phyloP scores from a whole-genome alignment of 2,888 invertebrate genomes.

The Lithosia quadra region DNA sequence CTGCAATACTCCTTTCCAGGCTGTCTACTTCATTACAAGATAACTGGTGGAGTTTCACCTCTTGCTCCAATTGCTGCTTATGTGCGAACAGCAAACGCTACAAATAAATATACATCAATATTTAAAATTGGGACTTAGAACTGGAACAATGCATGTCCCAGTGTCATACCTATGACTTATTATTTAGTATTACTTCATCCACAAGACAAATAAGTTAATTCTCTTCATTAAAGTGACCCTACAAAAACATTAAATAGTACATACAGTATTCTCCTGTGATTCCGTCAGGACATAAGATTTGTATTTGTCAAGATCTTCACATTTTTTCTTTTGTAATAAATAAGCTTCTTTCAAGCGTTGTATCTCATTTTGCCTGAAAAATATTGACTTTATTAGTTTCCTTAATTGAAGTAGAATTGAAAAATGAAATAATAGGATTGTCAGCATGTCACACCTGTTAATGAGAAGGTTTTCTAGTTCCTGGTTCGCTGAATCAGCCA shows the following conservation, averaged over 20 bases:
- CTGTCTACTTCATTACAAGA: constrained; percentile 78
- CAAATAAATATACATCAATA: constrained; percentile 40
- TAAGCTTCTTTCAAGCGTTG: constrained; percentile 76
- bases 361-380: constrained; percentile 79
- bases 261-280: constrained; percentile 83
- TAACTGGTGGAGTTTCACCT: constrained; percentile 87
- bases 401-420: background rate
- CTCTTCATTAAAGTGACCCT: background rate
- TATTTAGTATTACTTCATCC: background rate
- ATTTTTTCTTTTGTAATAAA: constrained; percentile 73
- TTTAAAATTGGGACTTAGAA: background rate
- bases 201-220: background rate
- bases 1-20: constrained; percentile 77
- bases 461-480: constrained; percentile 72
- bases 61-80: constrained; percentile 89
- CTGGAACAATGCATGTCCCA: background rate
- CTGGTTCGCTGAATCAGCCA: constrained; percentile 92
- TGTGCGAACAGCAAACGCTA: constrained; percentile 90
- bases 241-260: constrained; percentile 20
- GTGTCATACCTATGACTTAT: background rate
- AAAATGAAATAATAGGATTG: background rate
- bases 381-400: background rate
- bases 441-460: constrained; percentile 62
- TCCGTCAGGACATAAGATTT: constrained; percentile 77
- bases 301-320: constrained; percentile 78